A percentile compares a stretch with the other conserved stretches of the same genome.
phyloP scores from a whole-genome alignment of 1,140 invertebrate genomes.

The Orius insidiosus region DNA sequence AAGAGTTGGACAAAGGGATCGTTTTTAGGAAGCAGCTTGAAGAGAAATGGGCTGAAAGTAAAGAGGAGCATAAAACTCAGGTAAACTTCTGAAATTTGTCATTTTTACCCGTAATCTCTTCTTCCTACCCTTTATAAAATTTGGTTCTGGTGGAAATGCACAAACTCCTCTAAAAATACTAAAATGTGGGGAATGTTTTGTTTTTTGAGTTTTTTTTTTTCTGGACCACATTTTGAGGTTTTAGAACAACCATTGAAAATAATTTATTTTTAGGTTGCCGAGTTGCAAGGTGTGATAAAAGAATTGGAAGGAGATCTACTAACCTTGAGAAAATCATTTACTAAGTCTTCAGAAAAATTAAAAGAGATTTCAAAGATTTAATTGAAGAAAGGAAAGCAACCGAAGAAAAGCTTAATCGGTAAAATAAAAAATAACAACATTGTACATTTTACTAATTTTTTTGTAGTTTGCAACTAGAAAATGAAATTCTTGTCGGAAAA shows the following conservation, averaged over 20 bases:
- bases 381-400: slow-evolving; percentile 53
- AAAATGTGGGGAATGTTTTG: too few relatives aligned
- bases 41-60: slow-evolving; percentile 64
- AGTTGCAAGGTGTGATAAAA: slow-evolving; percentile 31
- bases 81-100: too few relatives aligned
- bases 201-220: too few relatives aligned
- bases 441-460: neutral
- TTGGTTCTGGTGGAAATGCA: too few relatives aligned
- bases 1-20: slow-evolving; percentile 46
- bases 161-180: too few relatives aligned
- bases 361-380: slow-evolving; percentile 43
- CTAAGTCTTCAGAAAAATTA: slow-evolving; percentile 41
- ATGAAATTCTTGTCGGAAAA: slow-evolving; percentile 73
- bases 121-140: too few relatives aligned
- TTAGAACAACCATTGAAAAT: too few relatives aligned
- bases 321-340: slow-evolving; percentile 42
- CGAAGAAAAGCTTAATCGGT: slow-evolving; percentile 54
- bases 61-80: slow-evolving; percentile 59
- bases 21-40: slow-evolving; percentile 65
- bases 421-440: slow-evolving; percentile 15
- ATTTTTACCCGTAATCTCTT: too few relatives aligned
- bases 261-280: slow-evolving; percentile 25
- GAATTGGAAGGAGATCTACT: slow-evolving; percentile 43
- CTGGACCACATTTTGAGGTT: too few relatives aligned
- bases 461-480: slow-evolving; percentile 53